Base-by-base conservation (phyloP, 1,140 invertebrate species). In the Brachionus paranguensis region DNA sequence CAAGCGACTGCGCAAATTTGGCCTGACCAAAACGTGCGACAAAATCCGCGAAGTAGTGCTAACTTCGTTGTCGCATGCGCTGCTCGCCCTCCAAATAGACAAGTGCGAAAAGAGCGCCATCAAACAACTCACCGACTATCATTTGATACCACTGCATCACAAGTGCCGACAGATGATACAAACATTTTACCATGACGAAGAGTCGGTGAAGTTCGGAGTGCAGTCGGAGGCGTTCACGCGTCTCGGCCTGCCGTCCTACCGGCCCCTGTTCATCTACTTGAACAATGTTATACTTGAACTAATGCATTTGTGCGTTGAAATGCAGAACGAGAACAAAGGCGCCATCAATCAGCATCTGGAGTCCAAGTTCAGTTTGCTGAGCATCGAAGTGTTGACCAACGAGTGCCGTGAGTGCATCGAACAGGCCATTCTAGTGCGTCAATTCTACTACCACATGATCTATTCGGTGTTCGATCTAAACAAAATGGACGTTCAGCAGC, bases 251-350 rank as follows among this genome's bases (percentile, higher is more conserved):
- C 78, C 78, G 2, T 47, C 78, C 11, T 81, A 55, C 11, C 17
- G 78, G 10, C 78, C 78, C 20, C 53, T 81, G 1, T 81, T 45
- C 24, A 24, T 81, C 33, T 81, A 64, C 24, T 64, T 81, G 14
- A 81, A 81, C 53, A 81, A 81, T 64, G 37, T 81, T 27, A 81
- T 81, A 2, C 33, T 81, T 6, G 78, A 81, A 14, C n/a, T 81
- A 14, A 81, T 81, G 78, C 78, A 81, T 81, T 41, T 64, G 29
- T 81, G 78, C 41, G 45, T 81, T 27, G 29, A 81, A 81, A 81
- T 81, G 64, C 78, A 81, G 27, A 81, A 64, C 20, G 78, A 81
- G 37, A 81, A 64, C 53, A 81, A 81, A 45, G 20, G 53, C 4
- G 78, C 29, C 12, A 68, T 68, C 10, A 68, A 64, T n/a, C 12